Evolutionary conservation across 1,140 invertebrate species (phyloP).

Genomic region (Vollenhovia emeryi): DNA sequence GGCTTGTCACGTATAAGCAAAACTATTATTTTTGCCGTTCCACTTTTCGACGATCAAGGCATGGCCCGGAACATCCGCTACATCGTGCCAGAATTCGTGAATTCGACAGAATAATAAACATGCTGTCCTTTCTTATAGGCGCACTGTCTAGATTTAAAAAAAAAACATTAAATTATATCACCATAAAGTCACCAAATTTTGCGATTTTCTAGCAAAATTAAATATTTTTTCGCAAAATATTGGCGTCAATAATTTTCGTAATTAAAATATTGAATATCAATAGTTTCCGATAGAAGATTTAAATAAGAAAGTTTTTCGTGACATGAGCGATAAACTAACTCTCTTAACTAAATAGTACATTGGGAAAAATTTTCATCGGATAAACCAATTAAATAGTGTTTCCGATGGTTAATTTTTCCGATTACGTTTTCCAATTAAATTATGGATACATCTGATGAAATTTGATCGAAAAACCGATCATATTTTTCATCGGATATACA

Average conservation of each 20-base stretch:
- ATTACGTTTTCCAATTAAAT: too few relatives aligned
- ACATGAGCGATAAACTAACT: neutral
- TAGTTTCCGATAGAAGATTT: neutral
- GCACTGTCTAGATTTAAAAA: neutral
- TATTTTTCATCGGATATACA: too few relatives aligned
- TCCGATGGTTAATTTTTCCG: too few relatives aligned
- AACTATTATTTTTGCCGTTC: conserved; percentile 31
- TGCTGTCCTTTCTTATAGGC: neutral
- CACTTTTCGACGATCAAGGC: conserved; percentile 33
- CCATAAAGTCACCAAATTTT: neutral
- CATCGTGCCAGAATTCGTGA: neutral
- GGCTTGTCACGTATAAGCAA: conserved; percentile 25
- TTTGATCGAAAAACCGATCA: too few relatives aligned
- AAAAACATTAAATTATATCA: neutral
- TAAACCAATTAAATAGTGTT: too few relatives aligned
- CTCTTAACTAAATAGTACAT: neutral
- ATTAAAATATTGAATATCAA: neutral
- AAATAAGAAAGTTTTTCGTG: neutral
- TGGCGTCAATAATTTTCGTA: too few relatives aligned
- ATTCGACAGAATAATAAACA: neutral
- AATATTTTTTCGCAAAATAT: neutral
- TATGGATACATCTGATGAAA: too few relatives aligned
- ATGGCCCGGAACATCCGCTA: conserved; percentile 32
- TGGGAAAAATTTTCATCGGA: too few relatives aligned
- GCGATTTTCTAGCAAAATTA: neutral